phyloP scores from a whole-genome alignment of 2,113 vertebrate species.

The Malurus cyaneus region DNA sequence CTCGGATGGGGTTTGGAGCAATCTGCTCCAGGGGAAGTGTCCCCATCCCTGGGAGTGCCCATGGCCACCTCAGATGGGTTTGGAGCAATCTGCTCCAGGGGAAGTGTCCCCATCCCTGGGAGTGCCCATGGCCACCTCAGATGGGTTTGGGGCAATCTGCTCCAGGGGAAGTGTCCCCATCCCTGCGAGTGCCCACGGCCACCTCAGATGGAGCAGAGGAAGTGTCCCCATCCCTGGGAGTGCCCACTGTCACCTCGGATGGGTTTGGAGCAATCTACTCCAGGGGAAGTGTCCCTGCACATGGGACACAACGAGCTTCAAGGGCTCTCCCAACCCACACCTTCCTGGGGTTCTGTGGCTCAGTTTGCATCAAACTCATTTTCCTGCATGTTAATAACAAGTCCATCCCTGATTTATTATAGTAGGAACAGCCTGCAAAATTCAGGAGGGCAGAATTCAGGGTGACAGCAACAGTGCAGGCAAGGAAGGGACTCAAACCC shows the following conservation, averaged over 20 bases:
- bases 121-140: no score
- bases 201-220: no score
- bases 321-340: background rate
- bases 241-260: accelerated
- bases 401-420: accelerated
- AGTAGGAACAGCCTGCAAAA: background rate
- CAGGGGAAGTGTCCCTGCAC: background rate
- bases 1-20: background rate
- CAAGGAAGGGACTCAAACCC: background rate
- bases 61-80: no score
- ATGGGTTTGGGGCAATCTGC: no score
- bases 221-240: background rate
- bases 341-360: background rate
- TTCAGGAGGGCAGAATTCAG: background rate
- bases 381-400: no score
- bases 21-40: background rate
- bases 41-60: no score
- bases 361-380: accelerated
- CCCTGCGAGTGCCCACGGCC: no score
- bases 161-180: no score
- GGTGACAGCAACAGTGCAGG: background rate
- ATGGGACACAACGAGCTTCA: accelerated
- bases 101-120: no score
- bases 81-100: no score
- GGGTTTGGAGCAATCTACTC: no score